Evolutionary conservation across 2,797 vertebrate species (phyloP).

Genomic region (Lagorchestes hirsutus): DNA sequence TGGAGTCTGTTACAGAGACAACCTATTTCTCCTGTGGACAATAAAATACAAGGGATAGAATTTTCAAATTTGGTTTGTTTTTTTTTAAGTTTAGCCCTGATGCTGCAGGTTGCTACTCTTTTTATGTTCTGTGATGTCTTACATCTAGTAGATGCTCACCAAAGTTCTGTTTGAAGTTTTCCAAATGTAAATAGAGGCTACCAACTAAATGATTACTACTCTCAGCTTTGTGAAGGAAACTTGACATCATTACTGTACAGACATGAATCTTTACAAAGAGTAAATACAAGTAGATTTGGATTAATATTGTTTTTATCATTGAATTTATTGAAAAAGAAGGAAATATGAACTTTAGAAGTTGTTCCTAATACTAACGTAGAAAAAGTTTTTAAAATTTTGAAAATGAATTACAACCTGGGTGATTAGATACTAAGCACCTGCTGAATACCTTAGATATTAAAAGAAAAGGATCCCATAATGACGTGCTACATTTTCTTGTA

Average conservation of each 20-base stretch:
- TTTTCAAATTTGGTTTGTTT: not conserved
- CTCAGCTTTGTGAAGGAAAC: not conserved
- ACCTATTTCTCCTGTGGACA: no score
- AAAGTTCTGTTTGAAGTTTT: not conserved
- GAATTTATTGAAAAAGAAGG: not conserved
- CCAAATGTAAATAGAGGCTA: not conserved
- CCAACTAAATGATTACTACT: not conserved
- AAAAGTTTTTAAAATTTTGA: not conserved
- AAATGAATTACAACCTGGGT: not conserved
- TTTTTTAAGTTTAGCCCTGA: not conserved
- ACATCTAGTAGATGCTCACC: not conserved
- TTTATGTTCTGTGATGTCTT: not conserved
- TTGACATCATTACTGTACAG: not conserved
- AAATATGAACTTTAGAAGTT: not conserved
- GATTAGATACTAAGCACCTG: not conserved
- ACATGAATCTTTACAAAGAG: not conserved
- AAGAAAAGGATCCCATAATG: not conserved
- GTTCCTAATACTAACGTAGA: not conserved
- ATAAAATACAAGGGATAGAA: not conserved
- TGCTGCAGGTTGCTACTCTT: not conserved
- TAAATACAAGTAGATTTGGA: not conserved
- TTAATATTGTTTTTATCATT: not conserved
- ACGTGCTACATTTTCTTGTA: not conserved
- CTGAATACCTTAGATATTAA: conserved; percentile 25
- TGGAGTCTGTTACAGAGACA: no score